Evolutionary conservation across 1,140 invertebrate genomes (phyloP), one percentile per base, ranked within the genome.

Genomic region (Pristionchus pacificus): DNA sequence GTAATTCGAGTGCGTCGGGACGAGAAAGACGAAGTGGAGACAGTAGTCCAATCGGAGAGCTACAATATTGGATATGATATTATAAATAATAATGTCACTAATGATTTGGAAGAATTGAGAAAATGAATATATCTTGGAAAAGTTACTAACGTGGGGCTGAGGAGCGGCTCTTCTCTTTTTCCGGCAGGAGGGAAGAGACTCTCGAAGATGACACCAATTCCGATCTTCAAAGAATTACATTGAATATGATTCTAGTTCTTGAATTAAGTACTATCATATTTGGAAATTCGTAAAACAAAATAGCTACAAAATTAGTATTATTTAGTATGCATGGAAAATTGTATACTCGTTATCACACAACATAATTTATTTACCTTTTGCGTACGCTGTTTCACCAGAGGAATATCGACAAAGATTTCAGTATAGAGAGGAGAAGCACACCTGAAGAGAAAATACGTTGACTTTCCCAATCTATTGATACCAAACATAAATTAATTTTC

Each of bases 181-280:
- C 63, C 55, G 38, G n/a, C 6, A n/a, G 62, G 14, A 71, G 62
- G n/a, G 24, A 49, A 61, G 31, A 62, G 61, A 13, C 69, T 29
- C 38, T 71, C 70, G 15, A 31, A 72, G 28, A 72, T 72, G 3
- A 72, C 55, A 10, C 71, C 71, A 15, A 72, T 65, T 2, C 65
- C 65, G 24, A 72, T 68, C 38, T 49, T 10, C 38, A 49, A 49
- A 6, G 19, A 49, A n/a, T n/a, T n/a, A n/a, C n/a, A n/a, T n/a
- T n/a, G n/a, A n/a, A n/a, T n/a, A n/a, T n/a, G n/a, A n/a, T n/a
- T n/a, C n/a, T n/a, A n/a, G n/a, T n/a, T n/a, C n/a, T n/a, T n/a
- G n/a, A n/a, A n/a, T n/a, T n/a, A n/a, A n/a, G n/a, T n/a, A n/a
- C n/a, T n/a, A n/a, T n/a, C n/a, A n/a, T n/a, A n/a, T n/a, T n/a